These are phyloP conservation scores for Drosophila pandora DNA, from an alignment of 1,140 invertebrate genomes.

Conservation along the genomic window DNA sequence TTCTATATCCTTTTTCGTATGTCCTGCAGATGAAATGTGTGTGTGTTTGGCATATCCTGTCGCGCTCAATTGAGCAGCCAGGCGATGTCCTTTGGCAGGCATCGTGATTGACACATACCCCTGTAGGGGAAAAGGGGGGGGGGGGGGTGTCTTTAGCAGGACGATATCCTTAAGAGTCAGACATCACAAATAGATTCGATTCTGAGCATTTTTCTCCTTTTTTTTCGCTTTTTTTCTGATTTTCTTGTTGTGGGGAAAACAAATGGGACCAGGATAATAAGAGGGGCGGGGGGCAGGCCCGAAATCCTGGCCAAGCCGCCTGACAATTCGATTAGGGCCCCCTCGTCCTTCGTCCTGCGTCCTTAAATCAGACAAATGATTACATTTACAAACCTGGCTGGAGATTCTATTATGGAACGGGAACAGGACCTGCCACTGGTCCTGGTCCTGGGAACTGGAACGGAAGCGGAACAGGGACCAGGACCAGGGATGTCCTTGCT, in stretches of 20 bases:
- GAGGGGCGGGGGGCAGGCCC: background rate
- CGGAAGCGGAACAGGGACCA: background rate
- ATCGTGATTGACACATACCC: slow-evolving; percentile 60
- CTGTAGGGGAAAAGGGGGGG: background rate
- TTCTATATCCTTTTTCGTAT: too few species aligned
- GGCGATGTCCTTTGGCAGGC: slow-evolving; percentile 8
- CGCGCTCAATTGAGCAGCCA: slow-evolving; percentile 35
- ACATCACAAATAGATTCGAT: slow-evolving; percentile 60
- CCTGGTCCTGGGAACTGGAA: background rate
- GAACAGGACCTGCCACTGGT: background rate
- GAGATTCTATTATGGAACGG: slow-evolving; percentile 62
- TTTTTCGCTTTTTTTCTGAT: slow-evolving; percentile 5
- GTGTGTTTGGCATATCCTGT: slow-evolving; percentile 34
- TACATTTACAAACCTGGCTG: slow-evolving; percentile 45
- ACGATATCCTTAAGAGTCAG: slow-evolving; percentile 13
- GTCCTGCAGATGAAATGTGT: too few species aligned
- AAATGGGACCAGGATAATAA: slow-evolving; percentile 10
- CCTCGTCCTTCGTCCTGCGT: background rate
- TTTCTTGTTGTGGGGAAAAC: slow-evolving; percentile 32
- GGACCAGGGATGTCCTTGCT: background rate
- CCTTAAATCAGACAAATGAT: slow-evolving; percentile 40
- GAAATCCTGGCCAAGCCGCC: slow-evolving; percentile 1
- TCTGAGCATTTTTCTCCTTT: slow-evolving; percentile 30
- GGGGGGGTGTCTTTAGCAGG: background rate
- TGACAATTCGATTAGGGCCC: slow-evolving; percentile 29